Conservation (phyloP, 2,113 vertebrate genomes). For the Lonchura striata region DNA sequence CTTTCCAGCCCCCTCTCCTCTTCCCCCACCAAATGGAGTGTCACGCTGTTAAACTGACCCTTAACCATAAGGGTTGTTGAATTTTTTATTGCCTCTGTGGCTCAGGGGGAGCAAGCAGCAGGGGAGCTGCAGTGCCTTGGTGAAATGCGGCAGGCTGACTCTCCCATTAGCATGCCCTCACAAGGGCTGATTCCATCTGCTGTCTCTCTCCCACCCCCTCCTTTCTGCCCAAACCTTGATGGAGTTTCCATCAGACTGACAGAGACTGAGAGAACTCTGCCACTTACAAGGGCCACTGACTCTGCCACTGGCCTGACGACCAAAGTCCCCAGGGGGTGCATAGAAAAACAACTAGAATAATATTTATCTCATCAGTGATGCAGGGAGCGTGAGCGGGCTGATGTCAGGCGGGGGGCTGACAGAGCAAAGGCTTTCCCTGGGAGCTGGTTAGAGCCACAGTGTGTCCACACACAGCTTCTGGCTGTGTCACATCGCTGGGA, state of each 20-base stretch:
- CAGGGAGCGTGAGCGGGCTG: background rate
- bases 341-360: constrained; percentile 31
- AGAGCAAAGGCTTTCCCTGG: constrained; percentile 9
- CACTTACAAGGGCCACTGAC: constrained; percentile 47
- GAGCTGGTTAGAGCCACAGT: background rate
- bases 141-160: background rate
- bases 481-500: background rate
- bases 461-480: background rate
- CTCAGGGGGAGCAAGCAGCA: constrained; percentile 16
- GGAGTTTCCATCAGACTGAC: background rate
- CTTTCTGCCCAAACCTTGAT: constrained; percentile 29
- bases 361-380: constrained; percentile 27
- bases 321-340: background rate
- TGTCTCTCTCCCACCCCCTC: background rate
- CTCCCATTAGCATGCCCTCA: constrained; percentile 29
- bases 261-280: background rate
- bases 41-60: constrained; percentile 30
- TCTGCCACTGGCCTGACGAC: background rate
- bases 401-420: background rate
- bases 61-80: constrained; percentile 6
- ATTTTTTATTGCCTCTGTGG: constrained; percentile 42
- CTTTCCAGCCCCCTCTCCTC: background rate
- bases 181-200: background rate
- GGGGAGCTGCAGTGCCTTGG: constrained; percentile 16
- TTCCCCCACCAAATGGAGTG: background rate